Evolutionary conservation across 1,140 invertebrate species (phyloP), one percentile per base, ranked within the genome.

Genomic region (Aphis gossypii): DNA sequence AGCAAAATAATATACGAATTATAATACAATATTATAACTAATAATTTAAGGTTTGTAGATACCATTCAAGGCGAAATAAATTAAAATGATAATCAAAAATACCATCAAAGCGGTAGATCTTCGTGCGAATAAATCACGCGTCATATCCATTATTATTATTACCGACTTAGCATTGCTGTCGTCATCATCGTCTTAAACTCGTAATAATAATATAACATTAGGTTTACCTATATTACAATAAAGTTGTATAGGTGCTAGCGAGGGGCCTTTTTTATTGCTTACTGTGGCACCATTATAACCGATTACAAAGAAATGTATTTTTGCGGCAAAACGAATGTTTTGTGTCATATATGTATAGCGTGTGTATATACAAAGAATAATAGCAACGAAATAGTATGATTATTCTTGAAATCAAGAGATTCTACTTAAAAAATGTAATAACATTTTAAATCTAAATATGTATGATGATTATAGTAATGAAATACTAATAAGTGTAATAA

Each of bases 101-200:
- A 76, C 60, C 60, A 76, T 76, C 60, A 18, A 76, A 30, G 60
- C n/a, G 60, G 60, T n/a, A 76, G 60, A 76, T 76, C 30, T 76
- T 76, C 30, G 60, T 76, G 60, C 30, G 30, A 76, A 76, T 76
- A 76, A 76, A 76, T 76, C 60, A 76, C 60, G 30, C 60, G 60
- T n/a, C 60, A 76, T 76, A 76, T 76, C 60, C 60, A 76, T 76
- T 76, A 76, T 76, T 76, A n/a, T 68, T 76, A 76, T 76, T 76
- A n/a, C 60, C 30, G n/a, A 76, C 14, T 30, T 18, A 76, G 60
- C n/a, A 76, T 76, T 14, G 60, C n/a, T 35, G 60, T 76, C 14
- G n/a, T 76, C 60, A 76, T 76, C 30, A 18, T n/a, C 30, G 30
- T 76, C 38, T 41, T 41, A 41, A 41, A 41, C 38, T 41, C 60